phyloP scores from a whole-genome alignment of 2,888 invertebrate species.

The Epinotia demarniana region DNA sequence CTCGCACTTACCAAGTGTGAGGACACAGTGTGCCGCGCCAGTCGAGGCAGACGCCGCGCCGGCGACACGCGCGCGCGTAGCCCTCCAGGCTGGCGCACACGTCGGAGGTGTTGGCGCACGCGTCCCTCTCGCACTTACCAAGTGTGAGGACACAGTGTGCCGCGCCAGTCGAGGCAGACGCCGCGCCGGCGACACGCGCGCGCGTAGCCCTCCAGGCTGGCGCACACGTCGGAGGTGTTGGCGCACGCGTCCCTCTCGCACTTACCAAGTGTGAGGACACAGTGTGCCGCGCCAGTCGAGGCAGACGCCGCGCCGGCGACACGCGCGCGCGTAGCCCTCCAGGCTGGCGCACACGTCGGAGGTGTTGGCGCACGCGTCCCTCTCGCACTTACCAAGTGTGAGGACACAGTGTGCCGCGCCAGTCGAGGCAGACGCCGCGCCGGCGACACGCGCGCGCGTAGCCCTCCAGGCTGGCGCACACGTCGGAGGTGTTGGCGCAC shows the following conservation, averaged over 20 bases:
- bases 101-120: slow-evolving; percentile 85
- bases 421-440: slow-evolving; percentile 89
- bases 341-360: slow-evolving; percentile 87
- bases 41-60: slow-evolving; percentile 88
- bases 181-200: slow-evolving; percentile 88
- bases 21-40: slow-evolving; percentile 90
- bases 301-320: slow-evolving; percentile 89
- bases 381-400: too few relatives aligned
- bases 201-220: slow-evolving; percentile 88
- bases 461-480: slow-evolving; percentile 87
- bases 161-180: slow-evolving; percentile 90
- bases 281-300: slow-evolving; percentile 87
- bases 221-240: slow-evolving; percentile 85
- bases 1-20: too few relatives aligned
- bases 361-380: slow-evolving; percentile 86
- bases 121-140: slow-evolving; percentile 89
- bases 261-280: too few relatives aligned
- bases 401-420: slow-evolving; percentile 88
- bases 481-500: slow-evolving; percentile 84
- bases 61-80: slow-evolving; percentile 89
- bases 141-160: slow-evolving; percentile 87
- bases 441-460: slow-evolving; percentile 90
- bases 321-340: slow-evolving; percentile 90
- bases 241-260: slow-evolving; percentile 89
- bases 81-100: slow-evolving; percentile 88